Percentiles rank a stretch among this genome's conserved stretches.
phyloP scores from a whole-genome alignment of 2,797 vertebrate genomes.

The Lophius americanus region DNA sequence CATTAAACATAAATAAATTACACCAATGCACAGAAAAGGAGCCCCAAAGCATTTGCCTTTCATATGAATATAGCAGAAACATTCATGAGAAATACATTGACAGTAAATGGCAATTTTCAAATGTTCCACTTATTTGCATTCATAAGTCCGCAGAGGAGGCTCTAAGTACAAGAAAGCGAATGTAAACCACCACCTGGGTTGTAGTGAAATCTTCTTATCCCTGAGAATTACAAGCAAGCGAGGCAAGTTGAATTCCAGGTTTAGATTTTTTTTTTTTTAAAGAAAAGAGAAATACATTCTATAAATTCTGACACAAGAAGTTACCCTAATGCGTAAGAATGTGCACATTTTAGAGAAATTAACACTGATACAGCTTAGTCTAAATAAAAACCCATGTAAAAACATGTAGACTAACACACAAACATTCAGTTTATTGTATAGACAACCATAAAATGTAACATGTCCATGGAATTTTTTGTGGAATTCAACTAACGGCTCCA shows the following conservation, averaged over 20 bases:
- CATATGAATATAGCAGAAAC: not conserved
- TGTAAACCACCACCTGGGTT: not conserved
- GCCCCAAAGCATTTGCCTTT: not conserved
- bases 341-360: not conserved
- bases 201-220: slow-evolving; percentile 9
- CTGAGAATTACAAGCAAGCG: slow-evolving; percentile 24
- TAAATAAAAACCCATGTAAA: too few relatives aligned
- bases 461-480: too few relatives aligned
- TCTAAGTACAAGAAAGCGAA: not conserved
- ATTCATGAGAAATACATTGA: not conserved
- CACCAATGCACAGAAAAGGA: not conserved
- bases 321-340: not conserved
- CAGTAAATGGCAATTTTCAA: not conserved
- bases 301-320: not conserved
- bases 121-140: slow-evolving; percentile 1
- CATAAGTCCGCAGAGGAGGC: not conserved
- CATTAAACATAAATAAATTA: not conserved
- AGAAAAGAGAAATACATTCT: not conserved
- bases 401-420: too few relatives aligned
- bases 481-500: too few relatives aligned
- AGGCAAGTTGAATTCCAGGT: not conserved
- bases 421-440: too few relatives aligned
- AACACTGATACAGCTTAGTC: not conserved
- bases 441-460: too few relatives aligned
- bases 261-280: not conserved